Conservation (phyloP, 2,113 vertebrate species). For the Petrocephalus zakoni region DNA sequence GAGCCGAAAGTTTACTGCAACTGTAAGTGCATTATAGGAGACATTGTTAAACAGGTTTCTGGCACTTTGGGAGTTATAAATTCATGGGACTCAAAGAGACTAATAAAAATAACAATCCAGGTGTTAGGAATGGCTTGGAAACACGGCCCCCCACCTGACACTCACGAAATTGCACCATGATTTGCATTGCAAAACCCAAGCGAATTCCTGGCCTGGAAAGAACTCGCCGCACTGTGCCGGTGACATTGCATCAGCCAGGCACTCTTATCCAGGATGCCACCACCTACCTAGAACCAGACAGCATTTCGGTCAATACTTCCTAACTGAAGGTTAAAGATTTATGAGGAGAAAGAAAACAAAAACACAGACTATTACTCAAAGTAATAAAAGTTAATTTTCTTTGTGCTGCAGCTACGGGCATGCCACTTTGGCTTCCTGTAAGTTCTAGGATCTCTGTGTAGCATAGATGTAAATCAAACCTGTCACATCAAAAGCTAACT, state of each 20-base stretch:
- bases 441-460: not conserved
- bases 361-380: not conserved
- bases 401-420: not conserved
- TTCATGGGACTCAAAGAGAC: not conserved
- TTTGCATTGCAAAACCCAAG: conserved; percentile 1
- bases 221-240: not conserved
- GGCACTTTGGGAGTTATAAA: not conserved
- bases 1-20: not conserved
- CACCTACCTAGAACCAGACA: not conserved
- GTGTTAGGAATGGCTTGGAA: not conserved
- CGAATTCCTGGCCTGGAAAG: not conserved
- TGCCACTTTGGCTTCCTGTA: not conserved
- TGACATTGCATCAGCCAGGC: not conserved
- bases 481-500: not conserved
- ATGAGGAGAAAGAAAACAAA: not conserved
- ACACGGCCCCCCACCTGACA: not conserved
- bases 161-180: not conserved
- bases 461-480: not conserved
- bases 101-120: not conserved
- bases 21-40: not conserved
- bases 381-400: not conserved
- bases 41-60: not conserved
- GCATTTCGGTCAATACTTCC: not conserved
- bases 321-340: not conserved
- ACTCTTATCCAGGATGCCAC: not conserved